These are phyloP conservation scores for Lasaia peninsularis DNA, from an alignment of 1,140 invertebrate genomes.

Conservation along the genomic window DNA sequence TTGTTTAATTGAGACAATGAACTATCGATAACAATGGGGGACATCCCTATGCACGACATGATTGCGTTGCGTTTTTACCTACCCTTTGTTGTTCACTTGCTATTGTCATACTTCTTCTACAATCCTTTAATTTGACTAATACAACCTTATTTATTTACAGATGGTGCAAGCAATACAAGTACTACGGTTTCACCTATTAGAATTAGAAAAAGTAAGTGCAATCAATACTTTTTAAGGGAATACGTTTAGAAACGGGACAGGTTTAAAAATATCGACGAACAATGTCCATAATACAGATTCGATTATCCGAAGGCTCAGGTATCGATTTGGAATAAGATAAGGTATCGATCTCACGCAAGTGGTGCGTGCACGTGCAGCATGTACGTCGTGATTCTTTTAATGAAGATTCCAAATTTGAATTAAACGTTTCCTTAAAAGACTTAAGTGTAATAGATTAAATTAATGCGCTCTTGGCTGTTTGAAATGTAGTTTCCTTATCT, in stretches of 20 bases:
- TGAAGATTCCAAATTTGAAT: constrained; percentile 7
- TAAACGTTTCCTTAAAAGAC: constrained; percentile 4
- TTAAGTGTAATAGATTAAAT: constrained; percentile 2
- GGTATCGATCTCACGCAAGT: constrained; percentile 43
- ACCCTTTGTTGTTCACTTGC: constrained; percentile 40
- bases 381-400: constrained; percentile 2
- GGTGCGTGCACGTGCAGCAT: constrained; percentile 27
- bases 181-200: constrained; percentile 99
- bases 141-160: constrained; percentile 83
- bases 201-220: constrained; percentile 99
- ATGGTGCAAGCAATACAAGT: constrained; percentile 99
- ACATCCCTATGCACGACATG: constrained; percentile 33
- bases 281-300: constrained; percentile 46
- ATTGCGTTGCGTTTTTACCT: constrained; percentile 29
- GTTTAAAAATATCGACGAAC: constrained; percentile 58
- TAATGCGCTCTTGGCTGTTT: background rate
- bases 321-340: constrained; percentile 59
- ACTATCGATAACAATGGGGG: constrained; percentile 10
- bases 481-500: background rate
- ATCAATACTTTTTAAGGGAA: constrained; percentile 36
- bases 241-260: constrained; percentile 50
- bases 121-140: constrained; percentile 19
- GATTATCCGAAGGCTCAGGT: constrained; percentile 49
- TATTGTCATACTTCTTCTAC: constrained; percentile 36
- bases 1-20: background rate